Percentiles rank a stretch among this genome's conserved stretches.
Evolutionary conservation across 2,113 vertebrate species (phyloP).

Genomic region (Cyphomyrus plagiostoma): DNA sequence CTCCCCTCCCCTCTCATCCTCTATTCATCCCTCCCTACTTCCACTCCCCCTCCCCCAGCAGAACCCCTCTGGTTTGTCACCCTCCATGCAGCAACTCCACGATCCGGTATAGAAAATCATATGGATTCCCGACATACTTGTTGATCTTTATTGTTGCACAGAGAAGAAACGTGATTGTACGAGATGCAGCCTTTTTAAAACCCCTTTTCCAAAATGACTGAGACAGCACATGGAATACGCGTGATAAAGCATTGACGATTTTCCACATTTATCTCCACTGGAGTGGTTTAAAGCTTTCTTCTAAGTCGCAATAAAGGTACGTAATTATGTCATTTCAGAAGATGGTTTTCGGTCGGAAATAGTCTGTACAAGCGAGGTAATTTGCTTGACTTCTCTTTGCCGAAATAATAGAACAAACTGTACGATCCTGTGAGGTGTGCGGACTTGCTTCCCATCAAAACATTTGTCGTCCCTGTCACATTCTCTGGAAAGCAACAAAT

Average conservation of each 20-base stretch:
- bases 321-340: neutral
- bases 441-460: neutral
- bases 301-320: neutral
- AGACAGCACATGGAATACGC: neutral
- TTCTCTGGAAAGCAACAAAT: neutral
- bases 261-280: conserved; percentile 7
- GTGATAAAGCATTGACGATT: conserved; percentile 9
- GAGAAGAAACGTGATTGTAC: conserved; percentile 15
- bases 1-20: neutral
- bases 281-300: neutral
- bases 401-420: neutral
- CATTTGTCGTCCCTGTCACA: neutral
- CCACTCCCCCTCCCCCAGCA: conserved; percentile 14
- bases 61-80: conserved; percentile 35
- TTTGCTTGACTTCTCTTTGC: neutral
- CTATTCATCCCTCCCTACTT: neutral
- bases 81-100: conserved; percentile 19
- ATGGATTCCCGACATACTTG: conserved; percentile 60
- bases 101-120: conserved; percentile 38
- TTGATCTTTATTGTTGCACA: conserved; percentile 56
- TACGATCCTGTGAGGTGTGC: neutral
- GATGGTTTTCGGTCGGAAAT: neutral
- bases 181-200: neutral
- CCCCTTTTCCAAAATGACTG: conserved; percentile 31
- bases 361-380: neutral